These are phyloP conservation scores for Nycticorax nycticorax DNA, from an alignment of 2,113 vertebrate genomes.

Conservation along the genomic window DNA sequence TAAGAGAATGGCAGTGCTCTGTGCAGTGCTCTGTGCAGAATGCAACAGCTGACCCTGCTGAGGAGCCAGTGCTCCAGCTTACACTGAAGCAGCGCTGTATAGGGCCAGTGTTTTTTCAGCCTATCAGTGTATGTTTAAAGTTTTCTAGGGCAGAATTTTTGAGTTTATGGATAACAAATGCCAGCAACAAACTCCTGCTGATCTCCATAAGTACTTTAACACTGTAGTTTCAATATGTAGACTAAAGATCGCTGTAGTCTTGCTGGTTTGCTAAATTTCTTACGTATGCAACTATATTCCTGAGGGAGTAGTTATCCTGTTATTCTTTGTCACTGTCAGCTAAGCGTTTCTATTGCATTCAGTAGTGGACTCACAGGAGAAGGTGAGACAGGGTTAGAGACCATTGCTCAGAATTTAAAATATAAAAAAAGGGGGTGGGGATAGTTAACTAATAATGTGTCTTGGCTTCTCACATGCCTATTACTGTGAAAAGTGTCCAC, in stretches of 20 bases:
- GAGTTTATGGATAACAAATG: background rate
- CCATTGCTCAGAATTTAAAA: background rate
- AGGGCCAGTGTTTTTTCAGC: background rate
- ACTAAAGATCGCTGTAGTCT: background rate
- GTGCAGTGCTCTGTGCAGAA: background rate
- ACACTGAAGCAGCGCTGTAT: background rate
- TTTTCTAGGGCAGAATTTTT: background rate
- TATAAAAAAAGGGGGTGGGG: background rate
- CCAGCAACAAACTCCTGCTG: background rate
- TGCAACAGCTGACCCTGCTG: background rate
- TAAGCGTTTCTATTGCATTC: background rate
- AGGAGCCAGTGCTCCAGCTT: background rate
- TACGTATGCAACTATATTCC: background rate
- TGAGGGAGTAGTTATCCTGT: background rate
- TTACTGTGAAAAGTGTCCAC: background rate
- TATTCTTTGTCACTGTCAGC: background rate
- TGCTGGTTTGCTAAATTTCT: background rate
- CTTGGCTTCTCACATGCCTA: background rate
- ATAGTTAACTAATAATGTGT: background rate
- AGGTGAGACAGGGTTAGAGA: background rate
- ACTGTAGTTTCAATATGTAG: background rate
- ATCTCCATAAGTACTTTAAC: background rate
- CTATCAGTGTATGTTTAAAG: background rate
- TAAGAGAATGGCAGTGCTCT: background rate
- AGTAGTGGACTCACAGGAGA: background rate